Evolutionary conservation across 2,888 invertebrate genomes (phyloP), one percentile per base, ranked within the genome.

Genomic region (Atethmia centrago): DNA sequence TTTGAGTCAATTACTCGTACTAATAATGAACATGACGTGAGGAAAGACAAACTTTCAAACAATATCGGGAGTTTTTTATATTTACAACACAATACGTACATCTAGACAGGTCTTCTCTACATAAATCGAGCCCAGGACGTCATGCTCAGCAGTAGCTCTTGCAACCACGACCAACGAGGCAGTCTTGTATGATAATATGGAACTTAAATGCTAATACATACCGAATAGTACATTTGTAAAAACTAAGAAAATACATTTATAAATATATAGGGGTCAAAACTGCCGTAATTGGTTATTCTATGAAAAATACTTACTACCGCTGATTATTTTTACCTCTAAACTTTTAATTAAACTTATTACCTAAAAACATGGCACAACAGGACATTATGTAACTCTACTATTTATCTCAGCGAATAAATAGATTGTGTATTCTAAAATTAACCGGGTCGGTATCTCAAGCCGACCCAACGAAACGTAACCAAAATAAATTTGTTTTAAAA

Each of bases 401-500:
- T 71, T 78, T 58, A 78, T 53, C 47, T 47, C 21, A 21, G 2
- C 7, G 42, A 62, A 55, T 40, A 70, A 56, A 71, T 70, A 51
- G 51, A 64, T 64, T 40, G 51, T 31, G 51, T 25, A 56, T 49
- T 70, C 47, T 36, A 76, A 66, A 79, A 65, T 74, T 55, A 59
- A 66, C 31, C 19, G 36, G 56, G 28, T 70, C 51, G 31, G 56
- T 80, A 75, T 66, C 62, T 70, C 70, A 62, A 55, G 45, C 36
- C 59, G 36, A 40, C 70, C 61, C 42, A 62, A 69, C 61, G 53
- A 61, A 69, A 71, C 59, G 49, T 49, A n/a, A 55, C 45, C 63
- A 49, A 59, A 77, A 78, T 73, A 73, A 80, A 82, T 82, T 53
- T 59, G 62, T 81, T 82, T 77, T 69, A 76, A 76, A 79, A 79